These are phyloP conservation scores for Bradypodion pumilum DNA, from an alignment of 2,797 vertebrate species.

Conservation along the genomic window DNA sequence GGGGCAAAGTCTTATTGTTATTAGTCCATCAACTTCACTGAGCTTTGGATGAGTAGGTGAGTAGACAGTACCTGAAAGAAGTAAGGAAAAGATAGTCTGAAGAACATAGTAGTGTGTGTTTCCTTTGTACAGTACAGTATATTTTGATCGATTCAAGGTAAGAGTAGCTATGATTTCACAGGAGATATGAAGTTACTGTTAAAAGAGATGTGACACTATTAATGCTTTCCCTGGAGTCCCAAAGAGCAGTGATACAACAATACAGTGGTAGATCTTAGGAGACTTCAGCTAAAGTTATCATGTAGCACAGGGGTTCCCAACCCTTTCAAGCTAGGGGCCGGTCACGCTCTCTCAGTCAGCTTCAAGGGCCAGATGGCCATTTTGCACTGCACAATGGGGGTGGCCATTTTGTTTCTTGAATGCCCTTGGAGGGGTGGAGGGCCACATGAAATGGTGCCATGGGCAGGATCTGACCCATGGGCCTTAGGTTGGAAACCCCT, in stretches of 20 bases:
- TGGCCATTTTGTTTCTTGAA: no score
- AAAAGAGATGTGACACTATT: background rate
- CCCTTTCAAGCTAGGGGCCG: no score
- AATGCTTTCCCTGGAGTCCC: no score
- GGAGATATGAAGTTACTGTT: background rate
- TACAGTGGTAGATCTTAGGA: background rate
- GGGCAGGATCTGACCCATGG: no score
- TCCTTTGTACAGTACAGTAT: background rate
- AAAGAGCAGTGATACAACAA: background rate
- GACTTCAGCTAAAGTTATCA: background rate
- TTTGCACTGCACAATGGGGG: no score
- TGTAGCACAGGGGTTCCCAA: no score
- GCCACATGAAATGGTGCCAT: no score
- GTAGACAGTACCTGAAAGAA: constrained; percentile 5
- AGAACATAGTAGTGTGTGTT: constrained; percentile 1
- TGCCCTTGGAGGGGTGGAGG: no score
- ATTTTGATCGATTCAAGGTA: background rate
- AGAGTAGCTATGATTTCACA: background rate
- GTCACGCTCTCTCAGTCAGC: no score
- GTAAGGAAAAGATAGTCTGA: background rate
- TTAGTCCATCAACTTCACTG: background rate
- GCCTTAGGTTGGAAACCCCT: no score
- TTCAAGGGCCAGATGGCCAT: no score
- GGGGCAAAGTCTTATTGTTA: constrained; percentile 20
- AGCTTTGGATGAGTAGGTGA: constrained; percentile 18